A percentile compares a stretch with the other conserved stretches of the same genome.
These are phyloP conservation scores for Acromyrmex echinatior DNA, from an alignment of 1,140 invertebrate species.

Conservation along the genomic window DNA sequence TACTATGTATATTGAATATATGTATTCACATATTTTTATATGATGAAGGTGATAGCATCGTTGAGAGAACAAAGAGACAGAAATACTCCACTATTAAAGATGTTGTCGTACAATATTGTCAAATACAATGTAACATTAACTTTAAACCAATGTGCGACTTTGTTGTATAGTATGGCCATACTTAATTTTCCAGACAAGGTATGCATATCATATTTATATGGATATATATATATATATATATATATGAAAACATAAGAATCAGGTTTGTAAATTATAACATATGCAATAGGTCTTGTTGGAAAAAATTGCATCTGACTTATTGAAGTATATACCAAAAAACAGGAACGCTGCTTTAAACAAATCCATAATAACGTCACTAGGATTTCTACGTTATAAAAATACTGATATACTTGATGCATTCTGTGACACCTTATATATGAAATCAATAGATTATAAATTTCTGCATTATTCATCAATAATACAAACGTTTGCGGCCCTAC, in stretches of 20 bases:
- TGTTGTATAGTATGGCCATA: constrained; percentile 43
- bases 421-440: constrained; percentile 9
- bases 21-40: neutral
- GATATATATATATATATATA: neutral
- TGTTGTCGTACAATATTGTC: constrained; percentile 49
- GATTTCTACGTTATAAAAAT: constrained; percentile 49
- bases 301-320: constrained; percentile 34
- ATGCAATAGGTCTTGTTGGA: constrained; percentile 7
- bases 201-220: neutral
- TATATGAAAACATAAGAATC: neutral
- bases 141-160: constrained; percentile 34
- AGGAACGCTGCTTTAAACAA: constrained; percentile 1
- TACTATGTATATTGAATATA: neutral
- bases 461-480: constrained; percentile 33
- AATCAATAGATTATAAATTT: constrained; percentile 28
- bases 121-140: constrained; percentile 32
- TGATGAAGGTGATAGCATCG: constrained; percentile 11
- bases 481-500: constrained; percentile 46
- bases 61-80: constrained; percentile 51
- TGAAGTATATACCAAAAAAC: constrained; percentile 12
- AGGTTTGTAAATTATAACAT: neutral
- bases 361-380: constrained; percentile 51
- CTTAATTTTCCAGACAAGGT: constrained; percentile 52
- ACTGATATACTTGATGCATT: constrained; percentile 6
- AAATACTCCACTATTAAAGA: constrained; percentile 32